Evolutionary conservation across 1,140 invertebrate genomes (phyloP).

Genomic region (Homarus americanus): DNA sequence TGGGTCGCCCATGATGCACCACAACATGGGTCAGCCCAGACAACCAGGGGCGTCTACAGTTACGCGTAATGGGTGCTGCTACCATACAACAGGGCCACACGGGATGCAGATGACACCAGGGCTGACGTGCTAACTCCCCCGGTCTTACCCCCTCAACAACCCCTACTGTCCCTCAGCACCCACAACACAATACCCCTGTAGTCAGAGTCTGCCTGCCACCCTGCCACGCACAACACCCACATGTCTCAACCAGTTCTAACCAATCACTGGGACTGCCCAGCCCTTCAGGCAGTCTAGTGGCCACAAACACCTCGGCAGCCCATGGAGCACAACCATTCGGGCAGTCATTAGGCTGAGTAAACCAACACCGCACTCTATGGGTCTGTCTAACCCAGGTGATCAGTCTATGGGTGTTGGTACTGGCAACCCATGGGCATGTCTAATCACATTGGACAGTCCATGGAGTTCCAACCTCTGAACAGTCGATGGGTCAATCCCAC

Average conservation of each 20-base stretch:
- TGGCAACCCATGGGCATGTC: not conserved
- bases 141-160: constrained; percentile 35
- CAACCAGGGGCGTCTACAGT: constrained; percentile 1
- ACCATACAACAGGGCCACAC: constrained; percentile 35
- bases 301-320: no score
- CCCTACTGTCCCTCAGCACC: constrained; percentile 31
- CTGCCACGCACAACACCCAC: no score
- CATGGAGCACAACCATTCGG: not conserved
- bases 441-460: constrained; percentile 5
- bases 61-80: constrained; percentile 36
- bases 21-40: constrained; percentile 41
- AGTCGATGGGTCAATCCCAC: not conserved
- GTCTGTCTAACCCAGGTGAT: not conserved
- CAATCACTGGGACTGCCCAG: not conserved
- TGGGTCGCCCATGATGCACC: constrained; percentile 49
- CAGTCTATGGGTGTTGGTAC: constrained; percentile 19
- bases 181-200: constrained; percentile 28
- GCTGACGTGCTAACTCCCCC: constrained; percentile 26
- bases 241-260: constrained; percentile 1
- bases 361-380: constrained; percentile 10
- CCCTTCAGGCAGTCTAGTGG: no score
- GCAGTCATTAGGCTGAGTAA: not conserved
- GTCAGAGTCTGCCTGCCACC: constrained; percentile 30
- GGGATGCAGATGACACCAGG: constrained; percentile 57
- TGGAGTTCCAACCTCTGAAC: not conserved